These are phyloP conservation scores for Paraescarpia echinospica DNA, from an alignment of 1,140 invertebrate genomes.

Conservation along the genomic window DNA sequence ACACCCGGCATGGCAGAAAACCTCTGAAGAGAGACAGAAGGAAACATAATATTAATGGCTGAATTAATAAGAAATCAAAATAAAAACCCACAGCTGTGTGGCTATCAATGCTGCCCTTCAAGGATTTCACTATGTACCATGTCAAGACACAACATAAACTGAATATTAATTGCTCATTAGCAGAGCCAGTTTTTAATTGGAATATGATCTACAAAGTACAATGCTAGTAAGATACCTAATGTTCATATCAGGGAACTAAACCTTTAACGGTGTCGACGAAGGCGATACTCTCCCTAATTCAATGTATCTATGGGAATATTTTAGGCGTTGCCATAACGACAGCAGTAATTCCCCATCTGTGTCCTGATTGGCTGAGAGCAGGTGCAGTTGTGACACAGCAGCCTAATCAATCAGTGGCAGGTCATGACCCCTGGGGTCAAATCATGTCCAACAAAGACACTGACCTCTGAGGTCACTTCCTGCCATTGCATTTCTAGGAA, in stretches of 20 bases:
- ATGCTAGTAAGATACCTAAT: background rate
- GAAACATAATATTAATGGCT: background rate
- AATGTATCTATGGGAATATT: background rate
- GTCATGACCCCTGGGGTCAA: background rate
- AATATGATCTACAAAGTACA: background rate
- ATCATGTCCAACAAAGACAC: background rate
- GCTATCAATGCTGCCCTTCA: background rate
- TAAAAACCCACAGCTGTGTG: background rate
- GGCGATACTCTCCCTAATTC: background rate
- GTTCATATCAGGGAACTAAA: background rate
- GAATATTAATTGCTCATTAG: background rate
- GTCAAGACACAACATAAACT: background rate
- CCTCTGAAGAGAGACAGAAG: background rate
- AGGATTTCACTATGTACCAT: background rate
- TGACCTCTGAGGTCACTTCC: background rate
- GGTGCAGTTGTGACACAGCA: background rate
- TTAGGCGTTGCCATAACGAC: background rate
- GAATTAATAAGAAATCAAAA: background rate
- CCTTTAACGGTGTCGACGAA: background rate
- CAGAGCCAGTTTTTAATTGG: background rate
- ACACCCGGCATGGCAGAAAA: background rate
- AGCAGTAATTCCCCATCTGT: background rate
- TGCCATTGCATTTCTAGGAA: background rate
- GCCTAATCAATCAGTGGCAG: background rate
- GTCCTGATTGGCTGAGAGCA: background rate